Evolutionary conservation across 1,140 invertebrate species (phyloP), one percentile per base, ranked within the genome.

Genomic region (Nasonia vitripennis): DNA sequence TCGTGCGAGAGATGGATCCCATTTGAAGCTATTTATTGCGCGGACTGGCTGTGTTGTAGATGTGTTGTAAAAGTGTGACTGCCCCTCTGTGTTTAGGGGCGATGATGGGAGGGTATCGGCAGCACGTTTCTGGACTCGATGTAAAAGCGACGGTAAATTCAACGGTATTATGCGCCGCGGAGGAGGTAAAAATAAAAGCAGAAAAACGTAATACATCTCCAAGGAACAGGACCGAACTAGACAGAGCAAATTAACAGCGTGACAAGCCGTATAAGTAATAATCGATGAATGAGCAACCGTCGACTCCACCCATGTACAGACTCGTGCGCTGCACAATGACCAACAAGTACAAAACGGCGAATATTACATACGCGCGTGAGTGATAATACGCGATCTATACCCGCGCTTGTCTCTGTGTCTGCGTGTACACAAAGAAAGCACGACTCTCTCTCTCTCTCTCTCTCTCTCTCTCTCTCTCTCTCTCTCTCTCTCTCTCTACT

Each of bases 161-260:
- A 41, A 41, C 37, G 37, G 37, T 41, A 41, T 41, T 41, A 41
- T 41, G 7, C 37, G 37, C 4, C 37, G 37, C 37, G 48, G 12
- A 2, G 11, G 10, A 51, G 10, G 2, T 11, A 51, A 11, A 51
- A 51, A 27, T 78, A 27, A 31, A 78, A 23, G 45, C 27, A 20
- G 6, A 11, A 12, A 37, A 37, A 37, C 34, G 34, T 11, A 75
- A 78, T 31, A 51, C 20, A 51, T 37, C 5, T 62, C 4, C 51
- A 7, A 7, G 0, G 12, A 67, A 2, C 37, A 31, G 23, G 23
- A 45, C 31, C 31, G 37, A 48, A 73, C n/a, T 2, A 51, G 41
- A 81, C 70, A 48, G 67, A 73, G 27, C 68, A 81, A 81, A 81
- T 62, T 31, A 82, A n/a, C 12, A 41, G 31, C 27, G 37, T 17